These are phyloP conservation scores for Parasteatoda lunata DNA, from an alignment of 2,888 invertebrate genomes.

Conservation along the genomic window DNA sequence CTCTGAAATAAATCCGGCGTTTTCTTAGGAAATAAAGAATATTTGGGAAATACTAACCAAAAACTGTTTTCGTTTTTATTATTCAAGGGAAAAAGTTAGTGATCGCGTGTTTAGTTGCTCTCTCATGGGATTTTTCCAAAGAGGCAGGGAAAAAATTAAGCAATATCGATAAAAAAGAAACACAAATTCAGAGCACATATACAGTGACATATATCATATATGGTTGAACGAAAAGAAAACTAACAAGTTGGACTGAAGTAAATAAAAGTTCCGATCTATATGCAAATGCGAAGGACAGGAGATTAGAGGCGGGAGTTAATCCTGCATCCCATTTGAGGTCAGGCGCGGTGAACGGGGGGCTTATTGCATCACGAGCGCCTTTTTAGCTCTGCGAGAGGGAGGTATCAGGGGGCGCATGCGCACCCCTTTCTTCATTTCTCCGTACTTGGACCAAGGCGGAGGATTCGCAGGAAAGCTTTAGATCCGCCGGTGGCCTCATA, in stretches of 20 bases:
- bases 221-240: background rate
- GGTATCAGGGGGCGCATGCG: slow-evolving; percentile 42
- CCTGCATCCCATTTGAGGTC: slow-evolving; percentile 34
- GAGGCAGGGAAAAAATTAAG: too few relatives aligned
- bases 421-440: slow-evolving; percentile 2
- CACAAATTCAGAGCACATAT: too few relatives aligned
- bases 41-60: too few relatives aligned
- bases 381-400: slow-evolving; percentile 18
- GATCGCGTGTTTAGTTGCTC: too few relatives aligned
- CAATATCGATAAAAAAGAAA: too few relatives aligned
- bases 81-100: too few relatives aligned
- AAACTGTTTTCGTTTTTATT: too few relatives aligned
- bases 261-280: slow-evolving; percentile 34
- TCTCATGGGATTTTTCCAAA: too few relatives aligned
- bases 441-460: slow-evolving; percentile 10
- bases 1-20: too few relatives aligned
- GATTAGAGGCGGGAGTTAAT: slow-evolving; percentile 41
- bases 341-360: slow-evolving; percentile 13
- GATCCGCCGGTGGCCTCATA: slow-evolving; percentile 50
- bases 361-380: slow-evolving; percentile 58
- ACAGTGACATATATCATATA: too few relatives aligned
- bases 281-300: slow-evolving; percentile 32
- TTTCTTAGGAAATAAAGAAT: too few relatives aligned
- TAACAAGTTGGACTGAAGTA: background rate
- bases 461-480: slow-evolving; percentile 41